Evolutionary conservation across 2,113 vertebrate species (phyloP).

Genomic region (Phaethon lepturus): DNA sequence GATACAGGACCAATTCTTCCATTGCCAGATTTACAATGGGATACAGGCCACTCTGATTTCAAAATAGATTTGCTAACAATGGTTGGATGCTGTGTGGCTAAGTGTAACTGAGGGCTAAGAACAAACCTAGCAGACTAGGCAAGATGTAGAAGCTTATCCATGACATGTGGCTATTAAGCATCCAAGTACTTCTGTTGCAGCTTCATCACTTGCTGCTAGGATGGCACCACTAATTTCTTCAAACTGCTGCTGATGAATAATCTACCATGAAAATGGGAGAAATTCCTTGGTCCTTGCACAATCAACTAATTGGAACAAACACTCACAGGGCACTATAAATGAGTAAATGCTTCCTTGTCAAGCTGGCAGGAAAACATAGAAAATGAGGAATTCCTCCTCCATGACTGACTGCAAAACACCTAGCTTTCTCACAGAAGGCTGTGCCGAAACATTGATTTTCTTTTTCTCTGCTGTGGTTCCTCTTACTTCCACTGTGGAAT

Average conservation of each 20-base stretch:
- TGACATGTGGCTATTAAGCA: background rate
- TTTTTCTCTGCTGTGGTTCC: background rate
- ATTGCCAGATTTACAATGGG: background rate
- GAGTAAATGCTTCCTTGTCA: background rate
- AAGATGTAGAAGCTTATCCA: background rate
- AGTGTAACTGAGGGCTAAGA: background rate
- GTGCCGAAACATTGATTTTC: background rate
- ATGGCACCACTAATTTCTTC: background rate
- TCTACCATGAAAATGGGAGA: background rate
- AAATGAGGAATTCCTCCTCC: background rate
- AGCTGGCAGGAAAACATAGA: background rate
- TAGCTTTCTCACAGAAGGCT: background rate
- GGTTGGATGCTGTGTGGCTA: background rate
- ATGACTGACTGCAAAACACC: background rate
- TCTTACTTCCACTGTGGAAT: background rate
- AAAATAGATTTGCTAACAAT: background rate
- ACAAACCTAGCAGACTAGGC: background rate
- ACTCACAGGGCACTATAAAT: background rate
- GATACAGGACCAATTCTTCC: background rate
- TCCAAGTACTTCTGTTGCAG: background rate
- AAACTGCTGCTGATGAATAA: background rate
- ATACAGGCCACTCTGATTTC: background rate
- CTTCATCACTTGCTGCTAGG: conserved; percentile 3
- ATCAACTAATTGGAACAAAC: background rate
- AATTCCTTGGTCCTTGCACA: background rate